Evolutionary conservation across 2,888 invertebrate genomes (phyloP).

Genomic region (Adineta ricciae): DNA sequence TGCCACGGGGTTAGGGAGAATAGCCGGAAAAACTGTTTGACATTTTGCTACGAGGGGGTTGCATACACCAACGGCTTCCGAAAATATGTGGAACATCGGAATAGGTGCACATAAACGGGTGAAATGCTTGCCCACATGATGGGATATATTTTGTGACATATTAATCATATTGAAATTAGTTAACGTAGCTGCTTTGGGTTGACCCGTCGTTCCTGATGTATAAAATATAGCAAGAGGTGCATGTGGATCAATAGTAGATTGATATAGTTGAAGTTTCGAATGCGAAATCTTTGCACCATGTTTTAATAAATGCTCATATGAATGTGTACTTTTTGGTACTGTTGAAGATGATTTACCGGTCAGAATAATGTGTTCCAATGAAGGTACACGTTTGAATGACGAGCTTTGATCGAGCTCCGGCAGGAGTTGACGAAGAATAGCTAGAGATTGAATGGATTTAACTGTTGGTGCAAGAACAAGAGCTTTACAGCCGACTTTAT

Average conservation of each 20-base stretch:
- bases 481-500: constrained; percentile 62
- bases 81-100: not conserved
- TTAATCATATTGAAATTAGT: not conserved
- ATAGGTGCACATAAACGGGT: not conserved
- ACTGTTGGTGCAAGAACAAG: constrained; percentile 59
- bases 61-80: not conserved
- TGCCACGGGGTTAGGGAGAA: not conserved
- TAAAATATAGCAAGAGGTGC: not conserved
- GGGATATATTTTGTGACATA: not conserved
- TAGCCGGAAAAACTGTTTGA: not conserved
- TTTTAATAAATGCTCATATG: not conserved
- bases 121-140: not conserved
- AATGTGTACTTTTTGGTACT: not conserved
- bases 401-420: constrained; percentile 22
- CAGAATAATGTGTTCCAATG: constrained; percentile 20
- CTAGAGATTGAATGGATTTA: constrained; percentile 49
- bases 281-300: not conserved
- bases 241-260: not conserved
- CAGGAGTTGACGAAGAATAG: not conserved
- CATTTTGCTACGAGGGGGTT: not conserved
- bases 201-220: not conserved
- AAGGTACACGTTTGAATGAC: constrained; percentile 19
- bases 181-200: not conserved
- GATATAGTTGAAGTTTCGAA: not conserved
- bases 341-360: not conserved